Percentiles rank a stretch among this genome's conserved stretches.
Conservation (phyloP, 2,797 vertebrate genomes). For the Gymnodraco acuticeps region DNA sequence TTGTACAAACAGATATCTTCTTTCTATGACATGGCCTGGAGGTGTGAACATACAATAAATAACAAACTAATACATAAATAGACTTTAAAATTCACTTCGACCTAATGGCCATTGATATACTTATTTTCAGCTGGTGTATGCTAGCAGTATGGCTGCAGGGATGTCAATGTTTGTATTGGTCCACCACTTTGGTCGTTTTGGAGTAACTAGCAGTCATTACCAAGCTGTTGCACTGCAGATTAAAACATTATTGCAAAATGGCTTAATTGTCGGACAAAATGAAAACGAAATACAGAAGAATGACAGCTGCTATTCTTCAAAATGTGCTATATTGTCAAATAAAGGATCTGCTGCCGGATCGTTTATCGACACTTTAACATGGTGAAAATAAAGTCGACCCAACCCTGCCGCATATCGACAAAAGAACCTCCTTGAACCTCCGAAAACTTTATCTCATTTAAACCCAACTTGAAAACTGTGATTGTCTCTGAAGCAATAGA, state of each 20-base stretch:
- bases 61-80: slow-evolving; percentile 7
- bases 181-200: neutral
- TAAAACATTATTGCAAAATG: neutral
- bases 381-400: neutral
- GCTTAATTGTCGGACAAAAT: neutral
- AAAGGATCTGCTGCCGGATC: neutral
- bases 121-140: neutral
- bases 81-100: too few relatives aligned
- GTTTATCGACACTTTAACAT: neutral
- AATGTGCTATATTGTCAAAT: neutral
- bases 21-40: neutral
- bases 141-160: neutral
- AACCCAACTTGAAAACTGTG: slow-evolving; percentile 2
- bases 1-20: slow-evolving; percentile 3
- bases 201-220: neutral
- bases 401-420: neutral
- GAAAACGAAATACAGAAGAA: neutral
- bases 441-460: neutral
- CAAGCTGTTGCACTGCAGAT: neutral
- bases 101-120: neutral
- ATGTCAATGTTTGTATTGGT: neutral
- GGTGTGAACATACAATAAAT: slow-evolving; percentile 21
- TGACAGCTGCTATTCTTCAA: neutral
- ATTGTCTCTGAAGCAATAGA: slow-evolving; percentile 6
- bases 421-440: neutral